Evolutionary conservation across 2,113 vertebrate genomes (phyloP), one percentile per base, ranked within the genome.

Genomic region (Ariopsis seemanni): DNA sequence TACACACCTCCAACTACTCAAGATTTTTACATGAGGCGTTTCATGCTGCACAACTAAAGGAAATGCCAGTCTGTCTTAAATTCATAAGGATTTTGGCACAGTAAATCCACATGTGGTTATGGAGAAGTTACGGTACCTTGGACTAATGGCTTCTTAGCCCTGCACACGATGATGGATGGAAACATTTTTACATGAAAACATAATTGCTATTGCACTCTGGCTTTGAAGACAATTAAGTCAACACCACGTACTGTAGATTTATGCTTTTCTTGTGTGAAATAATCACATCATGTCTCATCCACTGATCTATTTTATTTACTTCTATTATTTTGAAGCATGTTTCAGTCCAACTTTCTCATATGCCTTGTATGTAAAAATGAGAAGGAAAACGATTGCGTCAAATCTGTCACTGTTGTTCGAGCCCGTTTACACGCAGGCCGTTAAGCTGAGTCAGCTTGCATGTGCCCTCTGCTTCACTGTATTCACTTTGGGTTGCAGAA

Each of bases 71-170:
- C 55, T 65, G 77, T 67, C 30, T 34, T 72, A 79, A 27, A 53
- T 7, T 20, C 17, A 18, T 27, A 79, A 57, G 25, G 78, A 80
- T 58, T 81, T 85, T 75, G 88, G 89, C 89, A 87, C 85, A 90
- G 90, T 53, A 30, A 48, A 67, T 17, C 30, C 58, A 52, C 53
- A 25, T 84, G 74, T 86, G 87, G 55, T 83, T 60, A 87, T 67
- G 74, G 60, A 86, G 88, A 90, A 74, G 88, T 89, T 71, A 69
- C 27, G 12, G 63, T 71, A 86, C 85, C 3, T 79, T 65, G 48
- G 60, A 67, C n/a, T 22, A 22, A 62, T 63, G 15, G 27, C 65
- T 72, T 67, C 27, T 58, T 74, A 65, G 0, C 17, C 52, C 60
- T 83, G 71, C 48, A 83, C 57, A 42, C 52, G 63, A 72, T 63